Conservation (phyloP, 2,888 invertebrate genomes). For the Cancer borealis region DNA sequence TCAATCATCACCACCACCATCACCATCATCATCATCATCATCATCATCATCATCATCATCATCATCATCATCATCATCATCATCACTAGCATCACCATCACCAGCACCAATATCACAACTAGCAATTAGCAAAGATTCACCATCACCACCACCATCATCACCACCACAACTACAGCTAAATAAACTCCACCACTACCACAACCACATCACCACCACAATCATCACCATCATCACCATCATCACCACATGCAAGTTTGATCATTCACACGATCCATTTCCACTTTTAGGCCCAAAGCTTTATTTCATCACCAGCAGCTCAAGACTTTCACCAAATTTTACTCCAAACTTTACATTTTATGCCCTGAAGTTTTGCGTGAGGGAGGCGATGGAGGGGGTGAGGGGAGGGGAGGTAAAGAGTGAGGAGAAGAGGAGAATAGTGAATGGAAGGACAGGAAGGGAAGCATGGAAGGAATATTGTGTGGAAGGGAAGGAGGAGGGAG, state of each 20-base stretch:
- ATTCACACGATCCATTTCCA: not conserved
- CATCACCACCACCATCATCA: not conserved
- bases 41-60: too few species aligned
- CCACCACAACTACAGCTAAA: not conserved
- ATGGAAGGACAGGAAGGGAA: not conserved
- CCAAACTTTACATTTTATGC: not conserved
- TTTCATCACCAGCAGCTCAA: slow-evolving; percentile 14
- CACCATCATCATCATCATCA: not conserved
- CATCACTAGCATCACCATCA: too few species aligned
- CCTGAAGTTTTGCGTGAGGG: not conserved
- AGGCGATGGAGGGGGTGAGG: not conserved
- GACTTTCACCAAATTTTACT: not conserved
- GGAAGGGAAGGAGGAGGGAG: not conserved
- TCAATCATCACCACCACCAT: not conserved
- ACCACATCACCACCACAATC: not conserved
- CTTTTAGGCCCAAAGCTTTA: not conserved
- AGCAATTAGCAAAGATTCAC: not conserved
- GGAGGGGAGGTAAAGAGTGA: not conserved
- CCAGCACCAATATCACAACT: too few species aligned
- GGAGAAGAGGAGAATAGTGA: not conserved
- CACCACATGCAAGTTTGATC: slow-evolving; percentile 26
- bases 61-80: too few species aligned
- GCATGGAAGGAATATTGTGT: not conserved
- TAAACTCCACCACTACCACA: not conserved
- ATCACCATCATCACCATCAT: not conserved